Evolutionary conservation across 1,140 invertebrate genomes (phyloP).

Genomic region (honey bee (Apis mellifera)): Amel_HAv3.1 CM009932.2:10836001-10836500

Average conservation of each 20-base stretch:
- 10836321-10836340: constrained; percentile 37
- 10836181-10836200: constrained; percentile 1
- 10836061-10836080: not conserved
- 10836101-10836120: too few relatives aligned
- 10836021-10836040: not conserved
- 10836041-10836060: not conserved
- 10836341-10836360: constrained; percentile 26
- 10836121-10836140: too few relatives aligned
- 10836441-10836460: too few relatives aligned
- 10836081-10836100: too few relatives aligned
- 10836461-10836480: too few relatives aligned
- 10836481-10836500: too few relatives aligned
- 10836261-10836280: constrained; percentile 50
- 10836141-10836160: not conserved
- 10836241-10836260: constrained; percentile 7
- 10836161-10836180: not conserved
- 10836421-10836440: too few relatives aligned
- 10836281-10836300: constrained; percentile 42
- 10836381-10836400: not conserved
- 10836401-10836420: not conserved
- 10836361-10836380: not conserved
- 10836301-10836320: constrained; percentile 37
- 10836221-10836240: constrained; percentile 4
- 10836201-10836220: constrained; percentile 3
- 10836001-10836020: not conserved